Base-by-base conservation (phyloP, 2,113 vertebrate genomes). In the Microtus richardsoni region DNA sequence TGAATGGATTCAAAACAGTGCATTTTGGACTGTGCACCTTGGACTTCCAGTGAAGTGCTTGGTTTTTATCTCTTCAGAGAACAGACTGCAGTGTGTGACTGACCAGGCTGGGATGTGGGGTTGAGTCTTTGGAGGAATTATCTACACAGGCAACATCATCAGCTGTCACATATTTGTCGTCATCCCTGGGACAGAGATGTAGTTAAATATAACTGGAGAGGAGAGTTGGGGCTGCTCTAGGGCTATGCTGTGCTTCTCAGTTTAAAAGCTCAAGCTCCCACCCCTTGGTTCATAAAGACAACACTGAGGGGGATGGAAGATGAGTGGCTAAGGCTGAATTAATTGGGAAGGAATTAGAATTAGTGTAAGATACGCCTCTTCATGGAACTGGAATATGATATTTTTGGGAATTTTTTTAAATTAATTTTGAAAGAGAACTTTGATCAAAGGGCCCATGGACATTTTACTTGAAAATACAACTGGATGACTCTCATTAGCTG, bases 401-500 rank as follows among this genome's bases (percentile, higher is more conserved):
- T 17, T 75, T 64, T 86, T 52, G 13, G 62, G 77, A 93, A 80
- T 80, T 78, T 26, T 62, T 30, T 86, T 74, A 41, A 80, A 41
- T 80, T 22, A 68, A 4, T 58, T 87, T 87, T 66, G 13, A 85
- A 78, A 22, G 36, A 54, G 22, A 87, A 58, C 14, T 47, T 19
- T 13, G 64, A 82, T 39, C 44, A 39, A 8, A 66, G 8, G 6
- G 24, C 33, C 12, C 22, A 33, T 58, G 33, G 52, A 52, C 3
- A 66, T 84, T 54, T 74, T 47, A 26, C 71, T 91, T 92, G 47
- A 91, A 82, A 89, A 85, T 28, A 92, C 3, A 88, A 83, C 49
- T 89, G 33, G 92, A 54, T 94, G 47, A 83, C 73, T 52, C 16
- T 26, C 79, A 19, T 60, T 16, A 91, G 44, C 17, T 16, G 41